Percentiles rank a stretch among this genome's conserved stretches.
These are phyloP conservation scores for Thyatira batis DNA, from an alignment of 2,888 invertebrate species.

Conservation along the genomic window DNA sequence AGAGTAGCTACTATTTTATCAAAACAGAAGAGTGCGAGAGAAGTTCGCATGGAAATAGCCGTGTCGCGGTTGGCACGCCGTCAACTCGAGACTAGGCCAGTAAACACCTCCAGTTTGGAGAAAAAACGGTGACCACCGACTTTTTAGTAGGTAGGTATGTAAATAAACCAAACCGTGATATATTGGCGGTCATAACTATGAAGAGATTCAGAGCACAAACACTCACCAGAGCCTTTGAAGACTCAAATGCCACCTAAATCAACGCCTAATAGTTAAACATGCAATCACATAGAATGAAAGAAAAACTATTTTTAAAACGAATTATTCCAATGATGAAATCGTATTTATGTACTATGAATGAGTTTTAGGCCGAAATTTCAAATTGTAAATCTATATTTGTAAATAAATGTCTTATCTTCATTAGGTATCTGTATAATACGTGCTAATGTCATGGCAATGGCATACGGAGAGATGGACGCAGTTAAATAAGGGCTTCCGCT, in stretches of 20 bases:
- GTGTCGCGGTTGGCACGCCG: constrained; percentile 68
- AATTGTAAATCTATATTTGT: no score
- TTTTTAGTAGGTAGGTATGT: constrained; percentile 35
- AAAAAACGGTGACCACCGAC: constrained; percentile 53
- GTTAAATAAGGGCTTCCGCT: no score
- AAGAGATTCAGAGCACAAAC: constrained; percentile 28
- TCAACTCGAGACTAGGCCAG: constrained; percentile 53
- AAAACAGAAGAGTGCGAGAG: constrained; percentile 10
- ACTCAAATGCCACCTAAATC: constrained; percentile 50
- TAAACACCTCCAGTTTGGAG: constrained; percentile 56
- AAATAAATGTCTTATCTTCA: no score
- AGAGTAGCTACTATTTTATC: no score
- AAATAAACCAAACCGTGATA: constrained; percentile 60
- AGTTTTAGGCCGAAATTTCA: no score
- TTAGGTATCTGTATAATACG: no score
- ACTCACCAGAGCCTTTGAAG: constrained; percentile 59
- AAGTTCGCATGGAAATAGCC: constrained; percentile 63
- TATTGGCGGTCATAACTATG: constrained; percentile 43
- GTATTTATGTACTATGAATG: no score
- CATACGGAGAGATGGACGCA: no score
- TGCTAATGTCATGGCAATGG: no score
- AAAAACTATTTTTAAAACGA: no score
- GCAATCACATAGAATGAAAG: no score
- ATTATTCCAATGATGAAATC: no score
- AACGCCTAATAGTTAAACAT: constrained; percentile 46